A percentile compares a stretch with the other conserved stretches of the same genome.
phyloP scores from a whole-genome alignment of 2,797 vertebrate genomes.

The Tauraco hartlaubi region DNA sequence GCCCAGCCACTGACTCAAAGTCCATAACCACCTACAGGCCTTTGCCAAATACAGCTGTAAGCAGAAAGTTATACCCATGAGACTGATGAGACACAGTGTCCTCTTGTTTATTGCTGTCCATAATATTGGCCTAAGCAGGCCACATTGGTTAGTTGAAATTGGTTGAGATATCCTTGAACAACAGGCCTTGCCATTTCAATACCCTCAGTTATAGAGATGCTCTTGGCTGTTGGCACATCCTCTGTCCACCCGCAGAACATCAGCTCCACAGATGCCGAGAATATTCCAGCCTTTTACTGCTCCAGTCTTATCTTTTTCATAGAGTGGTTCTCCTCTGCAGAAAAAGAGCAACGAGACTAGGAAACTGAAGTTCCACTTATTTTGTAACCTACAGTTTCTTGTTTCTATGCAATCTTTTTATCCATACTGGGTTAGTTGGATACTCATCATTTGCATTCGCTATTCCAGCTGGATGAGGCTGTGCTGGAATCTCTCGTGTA shows the following conservation, averaged over 20 bases:
- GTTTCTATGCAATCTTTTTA: not conserved
- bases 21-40: slow-evolving; percentile 51
- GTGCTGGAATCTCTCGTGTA: not conserved
- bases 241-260: not conserved
- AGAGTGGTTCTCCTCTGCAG: not conserved
- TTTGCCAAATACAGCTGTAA: slow-evolving; percentile 65
- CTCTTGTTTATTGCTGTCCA: slow-evolving; percentile 50
- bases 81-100: slow-evolving; percentile 57
- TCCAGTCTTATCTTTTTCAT: not conserved
- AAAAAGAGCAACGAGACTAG: not conserved
- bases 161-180: not conserved
- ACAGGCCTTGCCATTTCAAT: not conserved
- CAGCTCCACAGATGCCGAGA: not conserved
- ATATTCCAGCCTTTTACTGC: not conserved
- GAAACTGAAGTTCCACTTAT: not conserved
- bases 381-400: not conserved
- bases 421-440: not conserved
- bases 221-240: not conserved
- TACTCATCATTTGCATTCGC: not conserved
- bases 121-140: slow-evolving; percentile 15
- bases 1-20: slow-evolving; percentile 65
- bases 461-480: slow-evolving; percentile 8
- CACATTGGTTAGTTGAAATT: slow-evolving; percentile 1
- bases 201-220: not conserved
- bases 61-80: slow-evolving; percentile 72